These are phyloP conservation scores for Pseudomyrmex pallidus DNA, from an alignment of 1,140 invertebrate genomes.

Conservation along the genomic window DNA sequence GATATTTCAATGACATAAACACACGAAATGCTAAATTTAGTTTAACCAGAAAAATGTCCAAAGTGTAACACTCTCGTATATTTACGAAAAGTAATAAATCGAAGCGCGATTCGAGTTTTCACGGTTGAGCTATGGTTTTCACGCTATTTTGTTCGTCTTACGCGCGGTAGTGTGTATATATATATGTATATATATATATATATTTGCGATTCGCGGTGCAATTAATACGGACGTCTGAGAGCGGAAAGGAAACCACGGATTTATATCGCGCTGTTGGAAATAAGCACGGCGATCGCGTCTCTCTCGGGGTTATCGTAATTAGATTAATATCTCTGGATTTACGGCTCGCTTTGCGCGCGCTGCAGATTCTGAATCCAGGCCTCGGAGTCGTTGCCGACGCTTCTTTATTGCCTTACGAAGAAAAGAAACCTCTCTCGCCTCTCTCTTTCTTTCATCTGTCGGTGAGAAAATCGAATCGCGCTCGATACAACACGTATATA, in stretches of 20 bases:
- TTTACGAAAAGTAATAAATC: no score
- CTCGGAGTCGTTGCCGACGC: background rate
- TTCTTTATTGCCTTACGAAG: constrained; percentile 26
- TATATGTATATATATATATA: background rate
- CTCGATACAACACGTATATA: background rate
- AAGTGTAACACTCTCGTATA: no score
- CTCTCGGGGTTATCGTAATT: constrained; percentile 51
- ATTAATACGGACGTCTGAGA: constrained; percentile 50
- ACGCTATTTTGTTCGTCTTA: background rate
- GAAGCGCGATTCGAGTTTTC: constrained; percentile 25
- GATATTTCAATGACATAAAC: no score
- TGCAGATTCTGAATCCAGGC: background rate
- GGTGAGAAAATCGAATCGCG: constrained; percentile 63
- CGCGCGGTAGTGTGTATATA: no score
- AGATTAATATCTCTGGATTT: constrained; percentile 57
- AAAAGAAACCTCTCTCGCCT: constrained; percentile 20
- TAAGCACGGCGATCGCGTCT: constrained; percentile 27
- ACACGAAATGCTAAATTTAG: no score
- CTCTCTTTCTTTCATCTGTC: constrained; percentile 43
- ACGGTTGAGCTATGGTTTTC: constrained; percentile 7
- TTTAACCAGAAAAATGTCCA: no score
- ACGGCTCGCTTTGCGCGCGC: background rate
- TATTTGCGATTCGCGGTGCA: constrained; percentile 20
- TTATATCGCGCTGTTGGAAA: constrained; percentile 33
- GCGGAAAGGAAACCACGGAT: constrained; percentile 22